Base-by-base conservation (phyloP, 2,888 invertebrate genomes). In the Hedychridium roseum region DNA sequence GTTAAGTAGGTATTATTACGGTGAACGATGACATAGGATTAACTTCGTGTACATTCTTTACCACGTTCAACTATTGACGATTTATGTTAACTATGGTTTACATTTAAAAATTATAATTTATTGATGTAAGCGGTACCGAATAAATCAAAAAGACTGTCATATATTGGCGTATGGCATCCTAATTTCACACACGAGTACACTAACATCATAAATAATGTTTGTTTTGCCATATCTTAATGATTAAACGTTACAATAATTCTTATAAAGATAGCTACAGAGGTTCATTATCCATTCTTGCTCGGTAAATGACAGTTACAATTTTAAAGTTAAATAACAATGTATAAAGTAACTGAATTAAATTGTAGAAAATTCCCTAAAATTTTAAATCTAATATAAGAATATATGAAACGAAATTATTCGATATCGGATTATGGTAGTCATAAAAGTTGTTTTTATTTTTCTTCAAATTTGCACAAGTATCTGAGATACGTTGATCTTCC, bases 31-130 rank as follows among this genome's bases (percentile, higher is more conserved):
- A n/a, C n/a, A n/a, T 45, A 52, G 49, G 46, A 52, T 59, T 69
- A 66, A 55, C 70, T 68, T 66, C 67, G 59, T 68, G 66, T 71
- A 71, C 65, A 73, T 71, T 73, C 65, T 68, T 60, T 62, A 49
- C 46, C 35, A 39, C 54, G 50, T 46, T 49, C 48, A 50, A 49
- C 43, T 50, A 32, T 55, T 52, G 43, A 54, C 54, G 56, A 61
- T 42, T 64, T 66, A 58, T 52, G 57, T 68, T 62, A 60, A 54
- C 54, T 47, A 61, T 60, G 46, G 46, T 60, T 65, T 64, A 60
- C 56, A 61, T 66, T 58, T 60, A 66, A 65, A 66, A 67, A 64
- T 60, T 64, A 58, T 70, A 68, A 64, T 71, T 70, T 71, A 68
- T 70, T 67, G 63, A 68, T 68, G 63, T 74, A 70, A 64, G 66